These are phyloP conservation scores for Thaleichthys pacificus DNA, from an alignment of 2,797 vertebrate species.

Conservation along the genomic window DNA sequence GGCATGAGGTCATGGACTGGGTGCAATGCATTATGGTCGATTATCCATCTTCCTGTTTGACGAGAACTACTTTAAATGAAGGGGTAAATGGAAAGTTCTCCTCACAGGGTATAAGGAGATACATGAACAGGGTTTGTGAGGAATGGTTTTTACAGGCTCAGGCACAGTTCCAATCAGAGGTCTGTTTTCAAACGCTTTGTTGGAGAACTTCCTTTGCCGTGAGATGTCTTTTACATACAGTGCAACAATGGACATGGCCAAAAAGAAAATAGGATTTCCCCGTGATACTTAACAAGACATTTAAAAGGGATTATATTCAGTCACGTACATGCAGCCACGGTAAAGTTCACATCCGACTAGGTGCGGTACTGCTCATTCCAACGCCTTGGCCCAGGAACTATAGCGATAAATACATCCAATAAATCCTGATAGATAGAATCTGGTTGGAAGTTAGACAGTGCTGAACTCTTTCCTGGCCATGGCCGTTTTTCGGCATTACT, in stretches of 20 bases:
- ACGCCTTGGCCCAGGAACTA: no score
- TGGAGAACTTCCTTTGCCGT: slow-evolving; percentile 4
- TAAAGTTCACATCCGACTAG: no score
- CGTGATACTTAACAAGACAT: slow-evolving; percentile 10
- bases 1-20: not conserved
- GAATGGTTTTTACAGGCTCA: slow-evolving; percentile 36
- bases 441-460: not conserved
- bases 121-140: slow-evolving; percentile 30
- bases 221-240: slow-evolving; percentile 14
- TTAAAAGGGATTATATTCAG: slow-evolving; percentile 9
- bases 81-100: not conserved
- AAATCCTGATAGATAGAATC: not conserved
- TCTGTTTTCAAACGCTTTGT: slow-evolving; percentile 24
- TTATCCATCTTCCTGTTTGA: no score
- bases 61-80: no score
- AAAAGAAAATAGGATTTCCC: slow-evolving; percentile 33
- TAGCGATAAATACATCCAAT: not conserved
- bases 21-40: not conserved
- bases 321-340: not conserved
- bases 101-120: slow-evolving; percentile 4
- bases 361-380: no score
- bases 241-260: not conserved
- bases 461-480: slow-evolving; percentile 4
- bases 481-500: slow-evolving; percentile 11
- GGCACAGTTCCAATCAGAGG: slow-evolving; percentile 23